Evolutionary conservation across 2,797 vertebrate species (phyloP).

Genomic region (Garrulus glandarius): DNA sequence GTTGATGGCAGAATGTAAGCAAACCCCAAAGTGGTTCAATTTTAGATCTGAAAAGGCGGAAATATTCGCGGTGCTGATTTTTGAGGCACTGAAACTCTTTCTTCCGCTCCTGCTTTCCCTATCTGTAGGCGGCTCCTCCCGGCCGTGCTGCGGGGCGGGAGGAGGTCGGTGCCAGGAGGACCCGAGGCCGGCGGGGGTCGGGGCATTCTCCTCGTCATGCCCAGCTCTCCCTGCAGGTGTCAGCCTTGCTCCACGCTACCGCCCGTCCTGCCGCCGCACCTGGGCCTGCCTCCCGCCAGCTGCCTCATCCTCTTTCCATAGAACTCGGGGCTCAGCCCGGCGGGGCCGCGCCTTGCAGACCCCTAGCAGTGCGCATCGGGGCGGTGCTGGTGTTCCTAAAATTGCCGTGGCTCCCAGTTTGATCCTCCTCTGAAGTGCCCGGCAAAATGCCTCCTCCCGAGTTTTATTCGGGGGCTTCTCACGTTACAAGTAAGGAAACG

Average conservation of each 20-base stretch:
- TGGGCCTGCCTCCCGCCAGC: not conserved
- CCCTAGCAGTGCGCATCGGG: no score
- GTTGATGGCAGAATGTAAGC: not conserved
- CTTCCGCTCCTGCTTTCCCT: rapidly evolving
- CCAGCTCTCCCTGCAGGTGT: conserved; percentile 59
- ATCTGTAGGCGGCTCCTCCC: rapidly evolving
- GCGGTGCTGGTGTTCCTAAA: not conserved
- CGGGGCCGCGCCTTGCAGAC: not conserved
- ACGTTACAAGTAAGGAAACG: rapidly evolving
- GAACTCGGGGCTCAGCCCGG: not conserved
- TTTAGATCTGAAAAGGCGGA: not conserved
- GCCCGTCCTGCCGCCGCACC: not conserved
- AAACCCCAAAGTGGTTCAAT: not conserved
- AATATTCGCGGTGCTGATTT: not conserved
- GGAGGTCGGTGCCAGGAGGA: not conserved
- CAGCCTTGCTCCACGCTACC: conserved; percentile 37
- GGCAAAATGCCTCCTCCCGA: not conserved
- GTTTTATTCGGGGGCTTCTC: not conserved
- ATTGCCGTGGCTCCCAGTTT: no score
- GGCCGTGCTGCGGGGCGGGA: not conserved
- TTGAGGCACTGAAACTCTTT: rapidly evolving
- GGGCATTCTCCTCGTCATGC: not conserved
- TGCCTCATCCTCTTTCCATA: not conserved
- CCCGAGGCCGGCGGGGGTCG: not conserved
- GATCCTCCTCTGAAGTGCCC: not conserved